Evolutionary conservation across 2,797 vertebrate genomes (phyloP).

Genomic region (Pipistrellus kuhlii): DNA sequence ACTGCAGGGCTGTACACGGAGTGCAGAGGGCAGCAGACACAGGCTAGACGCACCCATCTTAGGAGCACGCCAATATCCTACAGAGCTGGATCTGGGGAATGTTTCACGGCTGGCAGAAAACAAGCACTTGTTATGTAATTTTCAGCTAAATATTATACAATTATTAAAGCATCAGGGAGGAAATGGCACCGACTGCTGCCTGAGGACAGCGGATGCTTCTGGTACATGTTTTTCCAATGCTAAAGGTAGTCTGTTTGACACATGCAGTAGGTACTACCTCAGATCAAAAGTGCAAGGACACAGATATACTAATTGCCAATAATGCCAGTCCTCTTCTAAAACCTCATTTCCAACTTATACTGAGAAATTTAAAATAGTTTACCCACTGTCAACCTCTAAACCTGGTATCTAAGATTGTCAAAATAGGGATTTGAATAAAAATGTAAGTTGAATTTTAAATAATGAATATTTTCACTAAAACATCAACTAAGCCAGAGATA

Average conservation of each 20-base stretch:
- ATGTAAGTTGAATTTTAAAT: constrained; percentile 21
- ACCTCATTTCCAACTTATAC: neutral
- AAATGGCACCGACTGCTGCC: constrained; percentile 42
- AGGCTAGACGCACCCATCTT: neutral
- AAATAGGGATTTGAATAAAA: constrained; percentile 36
- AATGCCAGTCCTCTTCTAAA: neutral
- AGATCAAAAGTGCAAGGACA: neutral
- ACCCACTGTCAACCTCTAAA: constrained; percentile 7
- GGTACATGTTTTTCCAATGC: constrained; percentile 51
- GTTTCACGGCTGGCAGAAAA: neutral
- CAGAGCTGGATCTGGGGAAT: neutral
- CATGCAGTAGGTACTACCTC: neutral
- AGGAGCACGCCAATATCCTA: neutral
- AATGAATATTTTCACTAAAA: neutral
- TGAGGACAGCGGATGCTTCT: constrained; percentile 38
- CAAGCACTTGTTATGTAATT: neutral
- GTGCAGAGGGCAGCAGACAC: neutral
- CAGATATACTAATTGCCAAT: neutral
- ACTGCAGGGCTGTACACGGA: neutral
- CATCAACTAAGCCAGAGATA: neutral
- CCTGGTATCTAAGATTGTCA: neutral
- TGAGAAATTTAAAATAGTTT: constrained; percentile 41
- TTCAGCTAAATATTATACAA: constrained; percentile 43
- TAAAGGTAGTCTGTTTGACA: neutral
- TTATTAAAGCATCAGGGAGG: constrained; percentile 38